Evolutionary conservation across 2,888 invertebrate genomes (phyloP).

Genomic region (Gymnoscelis rufifasciata): DNA sequence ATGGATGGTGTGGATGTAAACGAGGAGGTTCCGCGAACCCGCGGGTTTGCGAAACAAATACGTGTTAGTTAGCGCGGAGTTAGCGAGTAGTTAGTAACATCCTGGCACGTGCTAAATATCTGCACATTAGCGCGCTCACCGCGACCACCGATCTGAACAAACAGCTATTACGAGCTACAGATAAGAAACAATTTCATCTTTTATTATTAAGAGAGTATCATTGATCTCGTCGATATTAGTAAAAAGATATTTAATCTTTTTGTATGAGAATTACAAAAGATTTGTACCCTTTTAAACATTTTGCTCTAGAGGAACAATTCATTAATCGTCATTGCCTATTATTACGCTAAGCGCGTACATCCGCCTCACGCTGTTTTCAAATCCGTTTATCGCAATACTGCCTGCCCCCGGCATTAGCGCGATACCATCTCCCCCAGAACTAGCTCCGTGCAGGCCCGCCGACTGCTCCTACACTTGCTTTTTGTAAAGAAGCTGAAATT

Average conservation of each 20-base stretch:
- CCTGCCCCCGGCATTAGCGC: conserved; percentile 33
- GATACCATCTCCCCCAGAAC: conserved; percentile 44
- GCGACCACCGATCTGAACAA: too few relatives aligned
- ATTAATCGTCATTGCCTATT: too few relatives aligned
- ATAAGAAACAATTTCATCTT: too few relatives aligned
- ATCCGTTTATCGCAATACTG: conserved; percentile 35
- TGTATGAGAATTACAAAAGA: too few relatives aligned
- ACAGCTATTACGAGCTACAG: too few relatives aligned
- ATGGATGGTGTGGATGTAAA: conserved; percentile 3
- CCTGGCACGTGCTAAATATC: background rate
- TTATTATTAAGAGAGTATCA: too few relatives aligned
- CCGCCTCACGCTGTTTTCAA: background rate
- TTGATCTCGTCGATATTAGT: too few relatives aligned
- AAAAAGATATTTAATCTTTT: too few relatives aligned
- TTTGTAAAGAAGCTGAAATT: conserved; percentile 65
- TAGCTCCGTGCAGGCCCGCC: conserved; percentile 31
- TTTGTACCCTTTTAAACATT: too few relatives aligned
- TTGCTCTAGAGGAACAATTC: too few relatives aligned
- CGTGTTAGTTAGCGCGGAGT: conserved; percentile 6
- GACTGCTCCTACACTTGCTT: conserved; percentile 46
- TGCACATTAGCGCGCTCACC: background rate
- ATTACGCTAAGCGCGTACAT: background rate
- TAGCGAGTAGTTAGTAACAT: conserved; percentile 5
- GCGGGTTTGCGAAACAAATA: conserved; percentile 9
- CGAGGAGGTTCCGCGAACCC: conserved; percentile 11